phyloP scores from a whole-genome alignment of 2,888 invertebrate genomes.

The Sphaerophoria rueppellii region DNA sequence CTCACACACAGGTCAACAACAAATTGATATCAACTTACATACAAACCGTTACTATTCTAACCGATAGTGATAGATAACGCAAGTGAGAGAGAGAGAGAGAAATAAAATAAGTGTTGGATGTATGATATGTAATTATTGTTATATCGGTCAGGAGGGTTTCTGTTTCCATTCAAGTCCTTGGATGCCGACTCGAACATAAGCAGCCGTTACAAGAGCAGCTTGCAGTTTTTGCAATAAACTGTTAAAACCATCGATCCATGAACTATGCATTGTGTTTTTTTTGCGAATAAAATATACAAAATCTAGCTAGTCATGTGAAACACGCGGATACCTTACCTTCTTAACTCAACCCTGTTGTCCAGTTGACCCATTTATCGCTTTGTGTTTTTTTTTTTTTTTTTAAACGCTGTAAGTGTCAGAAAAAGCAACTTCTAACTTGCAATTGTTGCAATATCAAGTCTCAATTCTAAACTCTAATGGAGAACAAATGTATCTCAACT shows the following conservation, averaged over 20 bases:
- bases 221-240: constrained; percentile 30
- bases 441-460: background rate
- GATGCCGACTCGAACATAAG: background rate
- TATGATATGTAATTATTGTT: constrained; percentile 61
- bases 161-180: constrained; percentile 18
- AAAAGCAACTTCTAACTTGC: constrained; percentile 18
- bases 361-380: constrained; percentile 50
- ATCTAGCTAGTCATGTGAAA: constrained; percentile 57
- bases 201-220: background rate
- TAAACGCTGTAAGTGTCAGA: background rate
- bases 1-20: constrained; percentile 57
- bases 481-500: background rate
- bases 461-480: too few relatives aligned
- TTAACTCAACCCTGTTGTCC: constrained; percentile 24
- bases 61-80: constrained; percentile 45
- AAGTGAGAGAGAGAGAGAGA: constrained; percentile 40
- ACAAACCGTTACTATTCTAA: too few relatives aligned
- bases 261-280: constrained; percentile 40
- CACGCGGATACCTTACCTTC: constrained; percentile 19
- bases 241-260: constrained; percentile 46
- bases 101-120: constrained; percentile 70
- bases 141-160: background rate
- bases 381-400: background rate
- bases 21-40: constrained; percentile 55
- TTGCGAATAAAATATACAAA: background rate